These are phyloP conservation scores for Portevinia maculata DNA, from an alignment of 2,888 invertebrate species.

Conservation along the genomic window DNA sequence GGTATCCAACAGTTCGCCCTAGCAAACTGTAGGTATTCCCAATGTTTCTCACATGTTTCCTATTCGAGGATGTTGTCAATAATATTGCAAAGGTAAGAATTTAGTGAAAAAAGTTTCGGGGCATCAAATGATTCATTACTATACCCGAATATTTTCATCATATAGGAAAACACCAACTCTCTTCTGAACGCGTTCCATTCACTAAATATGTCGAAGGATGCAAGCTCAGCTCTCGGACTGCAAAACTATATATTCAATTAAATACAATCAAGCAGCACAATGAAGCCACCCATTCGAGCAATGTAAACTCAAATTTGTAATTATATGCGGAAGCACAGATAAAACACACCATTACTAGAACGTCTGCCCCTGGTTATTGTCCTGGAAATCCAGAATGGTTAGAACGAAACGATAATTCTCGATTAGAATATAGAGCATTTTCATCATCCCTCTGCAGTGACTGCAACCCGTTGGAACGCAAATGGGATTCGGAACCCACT, in stretches of 20 bases:
- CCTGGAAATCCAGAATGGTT: conserved; percentile 47
- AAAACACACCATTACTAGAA: conserved; percentile 49
- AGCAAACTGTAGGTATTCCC: too few relatives aligned
- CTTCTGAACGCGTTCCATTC: background rate
- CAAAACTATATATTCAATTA: conserved; percentile 54
- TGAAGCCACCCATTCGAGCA: conserved; percentile 64
- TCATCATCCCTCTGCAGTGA: conserved; percentile 42
- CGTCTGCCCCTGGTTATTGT: conserved; percentile 19
- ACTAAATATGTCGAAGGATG: background rate
- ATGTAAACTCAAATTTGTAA: conserved; percentile 67
- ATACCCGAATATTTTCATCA: too few relatives aligned
- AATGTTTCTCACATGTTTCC: too few relatives aligned
- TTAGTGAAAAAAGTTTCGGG: conserved; percentile 44
- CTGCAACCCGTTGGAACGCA: conserved; percentile 39
- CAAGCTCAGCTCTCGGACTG: conserved; percentile 15
- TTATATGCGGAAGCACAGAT: conserved; percentile 68
- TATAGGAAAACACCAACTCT: background rate
- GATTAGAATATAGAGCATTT: conserved; percentile 60
- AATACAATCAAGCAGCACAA: conserved; percentile 64
- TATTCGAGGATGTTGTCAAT: too few relatives aligned
- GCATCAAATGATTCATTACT: conserved; percentile 50
- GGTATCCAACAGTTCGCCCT: too few relatives aligned
- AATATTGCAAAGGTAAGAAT: too few relatives aligned
- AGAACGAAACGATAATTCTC: conserved; percentile 68
- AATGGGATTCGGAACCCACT: conserved; percentile 64